phyloP scores from a whole-genome alignment of 2,888 invertebrate genomes.

The Cheilosia vulpina region DNA sequence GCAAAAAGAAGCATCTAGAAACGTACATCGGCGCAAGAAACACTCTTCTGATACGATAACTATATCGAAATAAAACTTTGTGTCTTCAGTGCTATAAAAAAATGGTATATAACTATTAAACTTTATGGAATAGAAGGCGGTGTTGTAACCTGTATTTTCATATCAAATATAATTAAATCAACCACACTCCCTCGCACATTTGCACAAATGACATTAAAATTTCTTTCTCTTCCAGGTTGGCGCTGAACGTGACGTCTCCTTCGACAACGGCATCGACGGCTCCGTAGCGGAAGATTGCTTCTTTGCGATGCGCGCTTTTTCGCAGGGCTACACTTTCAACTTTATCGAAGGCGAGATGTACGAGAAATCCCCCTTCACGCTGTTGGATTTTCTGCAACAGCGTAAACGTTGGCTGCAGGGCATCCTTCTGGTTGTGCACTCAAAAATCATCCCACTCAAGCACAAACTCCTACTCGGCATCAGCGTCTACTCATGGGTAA shows the following conservation, averaged over 20 bases:
- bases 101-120: too few species aligned
- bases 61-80: too few species aligned
- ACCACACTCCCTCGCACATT: too few species aligned
- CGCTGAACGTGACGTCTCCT: slow-evolving; percentile 96
- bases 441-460: slow-evolving; percentile 90
- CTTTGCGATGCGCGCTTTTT: slow-evolving; percentile 97
- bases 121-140: too few species aligned
- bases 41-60: too few species aligned
- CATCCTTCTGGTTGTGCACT: slow-evolving; percentile 94
- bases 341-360: slow-evolving; percentile 99
- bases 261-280: slow-evolving; percentile 98
- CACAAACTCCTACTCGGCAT: slow-evolving; percentile 93
- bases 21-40: too few species aligned
- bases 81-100: too few species aligned
- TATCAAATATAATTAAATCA: too few species aligned
- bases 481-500: slow-evolving; percentile 98
- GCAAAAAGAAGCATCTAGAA: too few species aligned
- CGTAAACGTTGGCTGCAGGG: slow-evolving; percentile 98
- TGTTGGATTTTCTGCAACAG: slow-evolving; percentile 98
- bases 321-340: slow-evolving; percentile 95
- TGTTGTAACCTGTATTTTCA: too few species aligned
- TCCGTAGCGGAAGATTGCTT: slow-evolving; percentile 99
- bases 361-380: slow-evolving; percentile 98
- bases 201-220: not conserved
- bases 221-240: slow-evolving; percentile 87